Evolutionary conservation across 2,113 vertebrate species (phyloP).

Genomic region (Podarcis cretensis): DNA sequence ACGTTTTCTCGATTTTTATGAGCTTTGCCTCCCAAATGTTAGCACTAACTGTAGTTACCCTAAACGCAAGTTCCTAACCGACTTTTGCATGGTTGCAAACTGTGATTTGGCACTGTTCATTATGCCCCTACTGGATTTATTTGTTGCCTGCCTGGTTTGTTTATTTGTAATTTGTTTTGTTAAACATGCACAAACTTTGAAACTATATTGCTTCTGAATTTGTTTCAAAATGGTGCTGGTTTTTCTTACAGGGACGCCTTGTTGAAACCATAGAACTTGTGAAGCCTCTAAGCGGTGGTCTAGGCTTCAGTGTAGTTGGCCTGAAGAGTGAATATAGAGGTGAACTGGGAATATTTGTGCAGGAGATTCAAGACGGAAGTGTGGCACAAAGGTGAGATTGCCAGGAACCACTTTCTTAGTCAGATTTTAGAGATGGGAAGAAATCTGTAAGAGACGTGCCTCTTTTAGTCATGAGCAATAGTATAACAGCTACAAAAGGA

Average conservation of each 20-base stretch:
- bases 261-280: constrained; percentile 86
- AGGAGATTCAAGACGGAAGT: constrained; percentile 92
- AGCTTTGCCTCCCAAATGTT: not conserved
- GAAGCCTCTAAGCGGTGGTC: constrained; percentile 87
- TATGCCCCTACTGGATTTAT: not conserved
- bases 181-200: not conserved
- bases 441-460: no score
- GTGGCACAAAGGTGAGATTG: constrained; percentile 85
- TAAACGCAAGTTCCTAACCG: not conserved
- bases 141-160: not conserved
- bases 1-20: not conserved
- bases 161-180: not conserved
- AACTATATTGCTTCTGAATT: not conserved
- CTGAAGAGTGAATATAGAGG: constrained; percentile 91
- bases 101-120: not conserved
- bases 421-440: not conserved
- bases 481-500: no score
- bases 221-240: constrained; percentile 17
- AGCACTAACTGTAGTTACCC: not conserved
- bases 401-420: not conserved
- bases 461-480: not conserved
- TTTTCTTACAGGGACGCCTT: constrained; percentile 83
- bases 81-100: not conserved
- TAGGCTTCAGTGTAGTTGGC: constrained; percentile 95
- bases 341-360: constrained; percentile 95